Evolutionary conservation across 2,797 vertebrate genomes (phyloP), one percentile per base, ranked within the genome.

Genomic region (Poeciliopsis presidionis): DNA sequence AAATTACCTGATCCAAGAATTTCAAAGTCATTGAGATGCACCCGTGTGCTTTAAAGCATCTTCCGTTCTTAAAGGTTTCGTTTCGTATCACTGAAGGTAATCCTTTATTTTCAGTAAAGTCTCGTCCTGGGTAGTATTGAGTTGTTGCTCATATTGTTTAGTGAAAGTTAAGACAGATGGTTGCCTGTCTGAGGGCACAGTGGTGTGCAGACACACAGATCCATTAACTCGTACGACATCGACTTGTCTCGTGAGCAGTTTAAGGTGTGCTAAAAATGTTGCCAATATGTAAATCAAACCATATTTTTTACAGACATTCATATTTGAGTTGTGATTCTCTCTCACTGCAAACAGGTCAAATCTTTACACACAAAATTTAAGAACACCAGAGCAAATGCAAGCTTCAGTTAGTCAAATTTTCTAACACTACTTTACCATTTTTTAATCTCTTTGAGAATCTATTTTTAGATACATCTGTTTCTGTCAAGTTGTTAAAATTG

Each of bases 251-350:
- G 63, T 61, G 74, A 81, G 55, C 73, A 51, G 65, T 61, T 85
- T 84, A 88, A 90, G 79, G 82, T 90, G 84, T 84, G 57, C 65
- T 33, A 46, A 81, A 75, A 81, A 13, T 13, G 11, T 43, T 43
- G 39, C 39, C 8, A 61, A 33, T 61, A 16, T 2, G 5, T 13
- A 30, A 28, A 14, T 16, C 72, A 78, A 76, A 81, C 30, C 39
- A 25, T 63, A 78, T 49, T 80, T 30, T 53, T 46, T 41, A 72
- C 63, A 30, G 55, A 75, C 70, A 72, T 79, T 81, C 46, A 65
- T 43, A 47, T 36, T 36, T 53, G 13, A 70, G 39, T 76, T 28
- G 67, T 20, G 36, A 33, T 47, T 69, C 71, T 72, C 53, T 30
- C 55, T 61, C 49, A 25, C 49, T 67, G 46, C 25, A 13, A 72